These are phyloP conservation scores for Colossoma macropomum DNA, from an alignment of 2,113 vertebrate species.

Conservation along the genomic window DNA sequence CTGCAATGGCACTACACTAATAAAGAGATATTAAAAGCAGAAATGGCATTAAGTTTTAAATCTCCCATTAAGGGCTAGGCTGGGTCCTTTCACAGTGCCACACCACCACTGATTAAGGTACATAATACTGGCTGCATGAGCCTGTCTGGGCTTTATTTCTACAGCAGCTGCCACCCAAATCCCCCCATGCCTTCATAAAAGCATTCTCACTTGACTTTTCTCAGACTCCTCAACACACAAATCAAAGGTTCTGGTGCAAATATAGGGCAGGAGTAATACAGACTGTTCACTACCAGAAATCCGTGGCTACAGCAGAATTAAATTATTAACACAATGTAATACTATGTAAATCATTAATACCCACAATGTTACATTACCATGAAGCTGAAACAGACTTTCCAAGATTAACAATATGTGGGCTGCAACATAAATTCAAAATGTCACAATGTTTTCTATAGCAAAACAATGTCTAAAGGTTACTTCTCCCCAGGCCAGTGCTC, in stretches of 20 bases:
- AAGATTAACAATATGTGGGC: neutral
- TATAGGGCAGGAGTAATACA: neutral
- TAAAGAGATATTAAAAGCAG: neutral
- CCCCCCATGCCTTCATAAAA: conserved; percentile 25
- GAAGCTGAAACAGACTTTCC: neutral
- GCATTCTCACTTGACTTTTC: neutral
- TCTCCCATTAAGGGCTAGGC: conserved; percentile 15
- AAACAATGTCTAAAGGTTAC: neutral
- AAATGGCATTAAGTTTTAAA: neutral
- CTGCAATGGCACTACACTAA: neutral
- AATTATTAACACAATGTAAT: too few relatives aligned
- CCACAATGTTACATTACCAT: neutral
- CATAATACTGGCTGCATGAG: conserved; percentile 12
- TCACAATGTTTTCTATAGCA: neutral
- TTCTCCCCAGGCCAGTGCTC: conserved; percentile 1
- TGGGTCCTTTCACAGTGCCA: conserved; percentile 26
- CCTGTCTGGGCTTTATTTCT: neutral
- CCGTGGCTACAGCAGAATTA: neutral
- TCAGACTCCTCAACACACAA: neutral
- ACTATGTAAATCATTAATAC: too few relatives aligned
- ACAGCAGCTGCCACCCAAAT: conserved; percentile 58
- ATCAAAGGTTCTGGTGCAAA: neutral
- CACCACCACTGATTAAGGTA: conserved; percentile 42
- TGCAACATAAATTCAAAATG: neutral
- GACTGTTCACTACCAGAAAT: neutral